These are phyloP conservation scores for Anabacerthia variegaticeps DNA, from an alignment of 2,797 vertebrate species.

Conservation along the genomic window DNA sequence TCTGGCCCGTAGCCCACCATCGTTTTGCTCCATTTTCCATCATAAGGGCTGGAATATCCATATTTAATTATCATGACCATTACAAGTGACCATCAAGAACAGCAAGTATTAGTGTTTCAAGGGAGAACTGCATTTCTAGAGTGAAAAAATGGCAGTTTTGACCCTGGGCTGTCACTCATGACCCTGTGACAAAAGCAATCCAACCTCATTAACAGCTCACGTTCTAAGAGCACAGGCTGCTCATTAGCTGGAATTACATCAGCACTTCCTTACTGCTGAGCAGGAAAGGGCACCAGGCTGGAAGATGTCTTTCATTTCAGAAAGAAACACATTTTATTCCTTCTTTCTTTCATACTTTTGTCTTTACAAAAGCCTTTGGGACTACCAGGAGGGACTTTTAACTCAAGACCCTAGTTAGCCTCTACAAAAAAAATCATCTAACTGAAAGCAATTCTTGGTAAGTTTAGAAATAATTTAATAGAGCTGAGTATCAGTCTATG, in stretches of 20 bases:
- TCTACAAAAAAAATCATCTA: fast-evolving
- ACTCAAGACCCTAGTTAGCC: not conserved
- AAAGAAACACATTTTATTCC: fast-evolving
- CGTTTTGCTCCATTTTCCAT: constrained; percentile 98
- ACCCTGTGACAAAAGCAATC: fast-evolving
- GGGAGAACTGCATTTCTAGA: not conserved
- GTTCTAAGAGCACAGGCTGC: not conserved
- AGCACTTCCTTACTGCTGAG: not conserved
- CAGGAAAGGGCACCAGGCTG: not conserved
- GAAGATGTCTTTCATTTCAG: not conserved
- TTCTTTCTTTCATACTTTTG: not conserved
- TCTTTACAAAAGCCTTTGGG: not conserved
- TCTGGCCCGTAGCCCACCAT: constrained; percentile 97
- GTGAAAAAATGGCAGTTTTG: not conserved
- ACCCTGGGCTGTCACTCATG: fast-evolving
- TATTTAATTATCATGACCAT: fast-evolving
- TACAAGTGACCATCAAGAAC: not conserved
- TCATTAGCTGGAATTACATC: not conserved
- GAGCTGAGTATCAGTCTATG: fast-evolving
- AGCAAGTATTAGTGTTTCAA: not conserved
- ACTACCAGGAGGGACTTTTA: not conserved
- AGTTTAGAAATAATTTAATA: fast-evolving
- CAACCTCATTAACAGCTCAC: not conserved
- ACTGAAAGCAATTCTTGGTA: fast-evolving
- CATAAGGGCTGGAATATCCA: constrained; percentile 86